Evolutionary conservation across 2,113 vertebrate species (phyloP).

Genomic region (Carassius auratus): DNA sequence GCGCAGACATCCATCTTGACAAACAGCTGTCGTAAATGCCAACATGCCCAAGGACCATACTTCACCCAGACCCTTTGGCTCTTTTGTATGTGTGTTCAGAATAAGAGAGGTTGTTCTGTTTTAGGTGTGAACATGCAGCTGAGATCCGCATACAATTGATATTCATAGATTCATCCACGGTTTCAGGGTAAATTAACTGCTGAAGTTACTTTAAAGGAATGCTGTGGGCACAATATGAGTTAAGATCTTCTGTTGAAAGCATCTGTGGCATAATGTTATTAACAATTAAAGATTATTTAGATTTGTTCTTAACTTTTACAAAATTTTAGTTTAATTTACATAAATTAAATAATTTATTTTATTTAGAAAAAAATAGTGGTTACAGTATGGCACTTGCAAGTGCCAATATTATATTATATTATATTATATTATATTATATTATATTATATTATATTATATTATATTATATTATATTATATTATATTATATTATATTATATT

Average conservation of each 20-base stretch:
- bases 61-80: constrained; percentile 50
- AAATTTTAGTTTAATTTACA: not conserved
- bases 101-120: not conserved
- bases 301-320: constrained; percentile 56
- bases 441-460: not conserved
- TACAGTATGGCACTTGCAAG: not conserved
- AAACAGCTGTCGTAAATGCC: constrained; percentile 73
- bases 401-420: not conserved
- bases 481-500: not conserved
- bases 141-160: not conserved
- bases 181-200: not conserved
- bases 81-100: constrained; percentile 2
- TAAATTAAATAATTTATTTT: no score
- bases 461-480: not conserved
- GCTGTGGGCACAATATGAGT: not conserved
- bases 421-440: not conserved
- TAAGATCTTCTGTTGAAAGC: not conserved
- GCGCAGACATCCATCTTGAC: constrained; percentile 56
- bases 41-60: constrained; percentile 59
- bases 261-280: not conserved
- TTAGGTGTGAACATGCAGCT: not conserved
- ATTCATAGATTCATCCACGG: not conserved
- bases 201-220: not conserved
- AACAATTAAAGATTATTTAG: not conserved
- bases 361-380: not conserved